Percentiles rank a stretch among this genome's conserved stretches.
These are phyloP conservation scores for Scaptomyza reducta DNA, from an alignment of 2,888 invertebrate species.

Conservation along the genomic window DNA sequence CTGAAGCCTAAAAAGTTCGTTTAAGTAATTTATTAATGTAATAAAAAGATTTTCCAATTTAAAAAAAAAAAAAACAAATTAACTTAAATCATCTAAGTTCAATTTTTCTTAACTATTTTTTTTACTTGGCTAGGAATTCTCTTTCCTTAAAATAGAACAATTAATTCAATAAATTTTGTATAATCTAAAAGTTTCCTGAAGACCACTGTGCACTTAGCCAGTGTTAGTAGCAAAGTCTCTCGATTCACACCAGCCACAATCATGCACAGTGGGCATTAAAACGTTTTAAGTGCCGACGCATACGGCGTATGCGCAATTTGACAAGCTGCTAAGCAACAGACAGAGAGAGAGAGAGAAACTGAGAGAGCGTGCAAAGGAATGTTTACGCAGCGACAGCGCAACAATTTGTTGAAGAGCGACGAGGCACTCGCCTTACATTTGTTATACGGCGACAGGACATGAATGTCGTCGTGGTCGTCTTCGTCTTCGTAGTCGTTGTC, in stretches of 20 bases:
- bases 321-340: constrained; percentile 9
- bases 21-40: too few species aligned
- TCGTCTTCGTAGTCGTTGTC: constrained; percentile 26
- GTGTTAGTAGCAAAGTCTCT: constrained; percentile 45
- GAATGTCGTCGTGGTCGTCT: constrained; percentile 2
- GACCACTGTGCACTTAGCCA: not conserved
- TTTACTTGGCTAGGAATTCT: too few species aligned
- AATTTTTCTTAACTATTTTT: too few species aligned
- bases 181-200: too few species aligned
- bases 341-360: constrained; percentile 2
- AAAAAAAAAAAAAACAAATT: too few species aligned
- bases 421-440: constrained; percentile 29
- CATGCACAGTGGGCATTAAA: constrained; percentile 65
- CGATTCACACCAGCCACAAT: not conserved
- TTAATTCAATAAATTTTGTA: too few species aligned
- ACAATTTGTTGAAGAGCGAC: constrained; percentile 74
- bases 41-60: too few species aligned
- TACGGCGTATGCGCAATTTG: constrained; percentile 75
- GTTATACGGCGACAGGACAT: constrained; percentile 47
- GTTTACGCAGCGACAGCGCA: constrained; percentile 69
- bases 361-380: constrained; percentile 21
- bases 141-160: too few species aligned
- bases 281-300: constrained; percentile 43
- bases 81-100: too few species aligned
- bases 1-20: too few species aligned